phyloP scores from a whole-genome alignment of 2,113 vertebrate species.

The Cephalopholis sonnerati region DNA sequence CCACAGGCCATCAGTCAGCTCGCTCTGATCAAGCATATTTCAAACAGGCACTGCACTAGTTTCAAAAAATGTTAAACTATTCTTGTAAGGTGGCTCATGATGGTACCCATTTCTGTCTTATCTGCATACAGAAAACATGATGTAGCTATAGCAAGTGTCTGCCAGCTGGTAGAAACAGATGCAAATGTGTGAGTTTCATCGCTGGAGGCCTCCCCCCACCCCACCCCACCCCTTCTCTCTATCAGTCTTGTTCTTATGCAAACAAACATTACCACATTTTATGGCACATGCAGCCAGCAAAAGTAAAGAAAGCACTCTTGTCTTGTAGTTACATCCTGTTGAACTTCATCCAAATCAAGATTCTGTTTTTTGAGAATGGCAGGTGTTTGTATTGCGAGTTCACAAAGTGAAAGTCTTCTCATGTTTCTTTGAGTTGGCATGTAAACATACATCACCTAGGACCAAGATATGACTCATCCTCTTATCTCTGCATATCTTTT shows the following conservation, averaged over 20 bases:
- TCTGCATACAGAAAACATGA: not conserved
- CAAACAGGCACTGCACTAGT: too few relatives aligned
- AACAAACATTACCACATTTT: constrained; percentile 20
- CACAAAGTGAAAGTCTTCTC: not conserved
- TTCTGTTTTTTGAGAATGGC: not conserved
- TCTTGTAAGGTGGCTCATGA: not conserved
- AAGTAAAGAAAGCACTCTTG: not conserved
- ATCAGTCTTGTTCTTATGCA: constrained; percentile 13
- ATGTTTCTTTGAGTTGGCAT: constrained; percentile 2
- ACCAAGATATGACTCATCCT: constrained; percentile 1
- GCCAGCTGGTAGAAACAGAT: constrained; percentile 19
- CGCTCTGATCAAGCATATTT: too few relatives aligned
- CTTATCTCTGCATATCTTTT: not conserved
- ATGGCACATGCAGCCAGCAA: not conserved
- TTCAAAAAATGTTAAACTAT: not conserved
- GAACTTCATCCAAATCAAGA: constrained; percentile 7
- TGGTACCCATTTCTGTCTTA: not conserved
- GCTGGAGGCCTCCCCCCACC: not conserved
- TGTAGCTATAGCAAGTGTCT: not conserved
- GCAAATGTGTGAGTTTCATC: constrained; percentile 25
- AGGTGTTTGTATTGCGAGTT: not conserved
- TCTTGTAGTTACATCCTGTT: constrained; percentile 32
- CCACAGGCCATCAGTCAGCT: too few relatives aligned
- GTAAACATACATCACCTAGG: constrained; percentile 27
- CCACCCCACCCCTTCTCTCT: not conserved